phyloP scores from a whole-genome alignment of 2,888 invertebrate genomes.

The Drosophila pseudotakahashii region DNA sequence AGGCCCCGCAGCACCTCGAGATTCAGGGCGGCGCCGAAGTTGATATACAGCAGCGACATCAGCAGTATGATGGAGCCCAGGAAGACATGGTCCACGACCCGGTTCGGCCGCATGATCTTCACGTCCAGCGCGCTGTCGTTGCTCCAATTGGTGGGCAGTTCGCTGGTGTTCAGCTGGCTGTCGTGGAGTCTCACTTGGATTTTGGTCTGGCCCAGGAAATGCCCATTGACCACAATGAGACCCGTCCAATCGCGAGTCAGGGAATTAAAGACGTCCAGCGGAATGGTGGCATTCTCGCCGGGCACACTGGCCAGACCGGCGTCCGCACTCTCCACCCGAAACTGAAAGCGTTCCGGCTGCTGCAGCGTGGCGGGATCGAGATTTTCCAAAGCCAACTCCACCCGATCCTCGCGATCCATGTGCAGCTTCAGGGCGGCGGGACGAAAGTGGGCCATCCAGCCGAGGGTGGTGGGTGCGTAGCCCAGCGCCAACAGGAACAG shows the following conservation, averaged over 20 bases:
- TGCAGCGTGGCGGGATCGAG: constrained; percentile 20
- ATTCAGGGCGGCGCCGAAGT: constrained; percentile 95
- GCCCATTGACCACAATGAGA: constrained; percentile 63
- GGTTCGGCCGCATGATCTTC: constrained; percentile 86
- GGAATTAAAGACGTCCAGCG: constrained; percentile 50
- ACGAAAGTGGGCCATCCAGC: constrained; percentile 73
- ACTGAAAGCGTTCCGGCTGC: constrained; percentile 50
- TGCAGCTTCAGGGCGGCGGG: constrained; percentile 64
- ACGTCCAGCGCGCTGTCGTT: constrained; percentile 83
- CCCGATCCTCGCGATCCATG: constrained; percentile 65
- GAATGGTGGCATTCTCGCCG: constrained; percentile 54
- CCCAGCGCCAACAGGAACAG: constrained; percentile 3
- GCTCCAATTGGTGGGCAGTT: constrained; percentile 59
- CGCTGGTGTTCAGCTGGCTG: constrained; percentile 38
- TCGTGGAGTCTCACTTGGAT: constrained; percentile 71
- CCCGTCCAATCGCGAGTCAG: constrained; percentile 71
- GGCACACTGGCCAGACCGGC: constrained; percentile 65
- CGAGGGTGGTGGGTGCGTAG: constrained; percentile 15
- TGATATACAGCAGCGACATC: constrained; percentile 92
- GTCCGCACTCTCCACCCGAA: constrained; percentile 66
- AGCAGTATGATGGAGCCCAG: constrained; percentile 90
- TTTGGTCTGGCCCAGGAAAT: constrained; percentile 81
- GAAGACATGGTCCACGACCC: constrained; percentile 90
- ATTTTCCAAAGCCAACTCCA: constrained; percentile 57
- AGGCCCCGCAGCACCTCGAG: constrained; percentile 84